Conservation (phyloP, 2,113 vertebrate species). For the Podarcis muralis region DNA sequence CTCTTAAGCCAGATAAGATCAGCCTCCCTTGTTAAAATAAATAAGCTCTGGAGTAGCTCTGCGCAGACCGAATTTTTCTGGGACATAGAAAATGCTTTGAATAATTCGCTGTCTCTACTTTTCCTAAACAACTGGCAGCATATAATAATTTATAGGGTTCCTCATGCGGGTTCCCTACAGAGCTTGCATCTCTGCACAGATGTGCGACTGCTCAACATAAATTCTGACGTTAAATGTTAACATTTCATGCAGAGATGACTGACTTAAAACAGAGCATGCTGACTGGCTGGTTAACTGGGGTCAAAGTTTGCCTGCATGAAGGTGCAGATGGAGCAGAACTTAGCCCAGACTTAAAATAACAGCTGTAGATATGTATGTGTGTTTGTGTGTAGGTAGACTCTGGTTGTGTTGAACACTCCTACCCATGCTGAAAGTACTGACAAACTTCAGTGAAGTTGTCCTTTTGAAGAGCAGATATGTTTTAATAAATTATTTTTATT, state of each 20-base stretch:
- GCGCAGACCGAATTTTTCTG: constrained; percentile 35
- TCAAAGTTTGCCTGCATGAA: constrained; percentile 13
- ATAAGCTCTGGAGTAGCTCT: constrained; percentile 18
- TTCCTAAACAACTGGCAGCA: constrained; percentile 29
- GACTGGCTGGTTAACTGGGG: constrained; percentile 11
- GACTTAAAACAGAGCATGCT: constrained; percentile 34
- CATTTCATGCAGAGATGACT: background rate
- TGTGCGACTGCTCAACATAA: background rate
- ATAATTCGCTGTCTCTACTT: constrained; percentile 48
- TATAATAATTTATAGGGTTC: background rate
- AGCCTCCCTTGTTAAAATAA: constrained; percentile 4
- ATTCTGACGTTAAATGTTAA: constrained; percentile 5
- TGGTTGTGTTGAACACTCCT: constrained; percentile 49
- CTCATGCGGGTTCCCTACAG: background rate
- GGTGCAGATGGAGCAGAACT: constrained; percentile 21
- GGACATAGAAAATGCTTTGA: constrained; percentile 46
- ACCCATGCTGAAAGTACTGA: constrained; percentile 53
- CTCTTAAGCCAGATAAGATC: constrained; percentile 16
- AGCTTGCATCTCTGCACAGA: background rate
- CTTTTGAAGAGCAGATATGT: constrained; percentile 56
- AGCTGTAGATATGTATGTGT: background rate
- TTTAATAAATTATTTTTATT: constrained; percentile 85
- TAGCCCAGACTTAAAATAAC: constrained; percentile 11
- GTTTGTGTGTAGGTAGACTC: constrained; percentile 45
- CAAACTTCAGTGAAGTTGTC: constrained; percentile 72